Evolutionary conservation across 1,140 invertebrate genomes (phyloP).

Genomic region (Homalodisca vitripennis): DNA sequence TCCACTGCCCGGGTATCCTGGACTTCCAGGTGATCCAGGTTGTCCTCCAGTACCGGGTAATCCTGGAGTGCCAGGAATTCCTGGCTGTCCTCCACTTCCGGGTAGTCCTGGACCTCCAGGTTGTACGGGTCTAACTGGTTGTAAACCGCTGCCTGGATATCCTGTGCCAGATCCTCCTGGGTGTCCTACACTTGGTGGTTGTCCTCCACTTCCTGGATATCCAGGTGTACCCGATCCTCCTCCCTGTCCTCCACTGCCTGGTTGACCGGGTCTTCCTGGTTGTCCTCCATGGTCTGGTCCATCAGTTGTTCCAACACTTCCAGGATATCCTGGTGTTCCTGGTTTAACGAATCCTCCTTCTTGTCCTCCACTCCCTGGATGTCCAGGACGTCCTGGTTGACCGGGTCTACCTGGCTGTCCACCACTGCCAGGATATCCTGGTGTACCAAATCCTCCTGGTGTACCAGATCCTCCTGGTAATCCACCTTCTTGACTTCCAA

Average conservation of each 20-base stretch:
- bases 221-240: conserved; percentile 39
- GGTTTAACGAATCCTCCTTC: conserved; percentile 43
- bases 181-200: conserved; percentile 39
- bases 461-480: conserved; percentile 35
- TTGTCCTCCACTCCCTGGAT: conserved; percentile 37
- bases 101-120: conserved; percentile 40
- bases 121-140: conserved; percentile 37
- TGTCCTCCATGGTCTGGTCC: conserved; percentile 33
- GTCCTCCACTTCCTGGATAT: conserved; percentile 35
- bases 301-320: conserved; percentile 40
- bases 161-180: conserved; percentile 39
- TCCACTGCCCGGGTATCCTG: conserved; percentile 28
- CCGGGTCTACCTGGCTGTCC: conserved; percentile 37
- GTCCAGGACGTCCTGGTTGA: conserved; percentile 40
- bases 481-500: conserved; percentile 29
- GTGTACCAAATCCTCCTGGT: conserved; percentile 35
- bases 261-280: conserved; percentile 33
- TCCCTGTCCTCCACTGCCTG: conserved; percentile 37
- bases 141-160: conserved; percentile 34
- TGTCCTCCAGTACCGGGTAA: conserved; percentile 38
- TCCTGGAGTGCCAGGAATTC: conserved; percentile 32
- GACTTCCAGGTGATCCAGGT: conserved; percentile 28
- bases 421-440: conserved; percentile 35
- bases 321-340: conserved; percentile 43
- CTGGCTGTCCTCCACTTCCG: neutral